Evolutionary conservation across 2,797 vertebrate genomes (phyloP), one percentile per base, ranked within the genome.

Genomic region (Helarctos malayanus): DNA sequence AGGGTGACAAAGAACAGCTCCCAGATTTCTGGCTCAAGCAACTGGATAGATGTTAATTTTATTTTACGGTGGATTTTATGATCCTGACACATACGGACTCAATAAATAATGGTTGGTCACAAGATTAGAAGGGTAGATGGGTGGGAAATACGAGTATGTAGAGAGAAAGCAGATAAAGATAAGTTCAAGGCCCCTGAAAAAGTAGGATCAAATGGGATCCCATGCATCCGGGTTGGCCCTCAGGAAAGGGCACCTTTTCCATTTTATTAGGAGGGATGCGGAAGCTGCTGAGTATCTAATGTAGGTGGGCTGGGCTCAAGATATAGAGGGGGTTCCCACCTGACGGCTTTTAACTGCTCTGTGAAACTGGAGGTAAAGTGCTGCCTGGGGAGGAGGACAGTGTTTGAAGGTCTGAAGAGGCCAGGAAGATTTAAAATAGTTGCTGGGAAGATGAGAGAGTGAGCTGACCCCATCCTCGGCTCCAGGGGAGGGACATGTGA

Each of bases 11-110:
- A 56, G 59, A 79, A 3, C 0, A 54, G 59, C 83, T 65, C 52
- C 91, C 23, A 35, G 19, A 57, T 82, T 89, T 91, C 68, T 89
- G 81, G 29, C 93, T 91, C 45, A 79, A 56, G n/a, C 52, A 52
- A 52, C 32, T 80, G 11, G 63, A n/a, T 65, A 38, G 65, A 61
- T 69, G 56, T 35, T 78, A 63, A 61, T 49, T 49, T 76, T 73
- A 54, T 59, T 73, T 89, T 57, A 76, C 35, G 80, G 68, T 87
- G n/a, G 11, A 59, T 80, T 76, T 96, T 87, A 27, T 81, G 81
- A 76, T 92, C 23, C 38, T 73, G 56, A 59, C 59, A 92, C 19
- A 41, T 15, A 47, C 10, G 15, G 23, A 41, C 54, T 80, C n/a
- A 56, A 5, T 57, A 78, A 38, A 15, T 61, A 82, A 93, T 73